Conservation (phyloP, 2,797 vertebrate species). For the Gallirallus australis region DNA sequence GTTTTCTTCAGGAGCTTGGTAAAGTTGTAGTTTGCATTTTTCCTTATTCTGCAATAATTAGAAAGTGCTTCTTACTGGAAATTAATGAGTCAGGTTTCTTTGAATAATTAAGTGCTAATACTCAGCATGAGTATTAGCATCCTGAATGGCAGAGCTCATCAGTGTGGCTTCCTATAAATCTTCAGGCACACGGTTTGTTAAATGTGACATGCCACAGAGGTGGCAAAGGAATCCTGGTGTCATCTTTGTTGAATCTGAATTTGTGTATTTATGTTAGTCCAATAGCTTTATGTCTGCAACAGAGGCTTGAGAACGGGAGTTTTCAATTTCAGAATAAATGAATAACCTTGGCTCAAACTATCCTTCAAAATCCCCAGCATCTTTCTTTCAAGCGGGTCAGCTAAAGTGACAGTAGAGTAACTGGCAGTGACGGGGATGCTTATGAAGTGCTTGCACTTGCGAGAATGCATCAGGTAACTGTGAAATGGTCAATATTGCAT, state of each 20-base stretch:
- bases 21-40: not conserved
- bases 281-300: not conserved
- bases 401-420: not conserved
- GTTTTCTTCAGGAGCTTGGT: not conserved
- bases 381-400: not conserved
- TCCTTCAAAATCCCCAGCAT: not conserved
- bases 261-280: not conserved
- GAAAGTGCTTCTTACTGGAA: not conserved
- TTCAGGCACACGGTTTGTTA: not conserved
- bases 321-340: constrained; percentile 28
- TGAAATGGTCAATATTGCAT: not conserved
- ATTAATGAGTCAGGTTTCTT: not conserved
- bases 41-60: not conserved
- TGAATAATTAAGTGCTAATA: not conserved
- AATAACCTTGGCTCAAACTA: not conserved
- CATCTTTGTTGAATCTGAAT: not conserved
- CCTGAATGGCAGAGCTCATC: not conserved
- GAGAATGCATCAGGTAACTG: not conserved
- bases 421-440: not conserved
- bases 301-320: not conserved
- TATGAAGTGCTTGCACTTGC: not conserved
- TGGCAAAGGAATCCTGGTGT: not conserved
- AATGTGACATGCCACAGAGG: not conserved
- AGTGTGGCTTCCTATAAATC: not conserved
- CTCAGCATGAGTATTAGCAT: not conserved